Evolutionary conservation across 2,797 vertebrate genomes (phyloP), one percentile per base, ranked within the genome.

Genomic region (Pyrocephalus nanus): DNA sequence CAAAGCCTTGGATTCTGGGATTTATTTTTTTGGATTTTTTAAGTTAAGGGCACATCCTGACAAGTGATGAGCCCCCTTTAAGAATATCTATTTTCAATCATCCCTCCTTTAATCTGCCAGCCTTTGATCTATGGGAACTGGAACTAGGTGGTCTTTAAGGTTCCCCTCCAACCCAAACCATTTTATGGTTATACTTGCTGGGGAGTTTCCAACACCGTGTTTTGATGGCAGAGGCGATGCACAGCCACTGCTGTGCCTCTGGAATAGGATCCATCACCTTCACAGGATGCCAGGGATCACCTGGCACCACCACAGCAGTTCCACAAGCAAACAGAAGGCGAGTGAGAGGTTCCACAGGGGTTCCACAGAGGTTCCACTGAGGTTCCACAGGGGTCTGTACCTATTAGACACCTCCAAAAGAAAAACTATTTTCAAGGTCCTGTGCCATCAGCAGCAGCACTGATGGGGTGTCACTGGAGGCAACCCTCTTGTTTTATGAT

Each of bases 251-350:
- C 15, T 5, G 11, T 13, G 30, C 15, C 38, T 30, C 34, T 50
- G 50, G 50, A 21, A 6, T 4, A 12, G 70, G 25, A 29, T n/a
- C 38, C 32, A 15, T 54, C 3, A 1, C 3, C 11, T 89, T 16
- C 5, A 1, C 4, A 8, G 2, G 25, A 17, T 27, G n/a, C 30
- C 34, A 18, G 14, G 45, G 58, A 5, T 6, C 51, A 13, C 10
- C 30, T 29, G 42, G 12, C 25, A 11, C 0, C 1, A 0, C 14
- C 43, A 6, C 22, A 21, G 27, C 51, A 45, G 15, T 14, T 69
- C 66, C 38, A 4, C 16, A 16, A 27, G 10, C 40, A 47, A 66
- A 17, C 13, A 40, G 36, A 69, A 7, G 14, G 12, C 2, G 11
- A 22, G 4, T 6, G 29, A 62, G n/a, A 48, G 6, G 17, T 65